phyloP scores from a whole-genome alignment of 2,797 vertebrate species.

The Scolopax rusticola region DNA sequence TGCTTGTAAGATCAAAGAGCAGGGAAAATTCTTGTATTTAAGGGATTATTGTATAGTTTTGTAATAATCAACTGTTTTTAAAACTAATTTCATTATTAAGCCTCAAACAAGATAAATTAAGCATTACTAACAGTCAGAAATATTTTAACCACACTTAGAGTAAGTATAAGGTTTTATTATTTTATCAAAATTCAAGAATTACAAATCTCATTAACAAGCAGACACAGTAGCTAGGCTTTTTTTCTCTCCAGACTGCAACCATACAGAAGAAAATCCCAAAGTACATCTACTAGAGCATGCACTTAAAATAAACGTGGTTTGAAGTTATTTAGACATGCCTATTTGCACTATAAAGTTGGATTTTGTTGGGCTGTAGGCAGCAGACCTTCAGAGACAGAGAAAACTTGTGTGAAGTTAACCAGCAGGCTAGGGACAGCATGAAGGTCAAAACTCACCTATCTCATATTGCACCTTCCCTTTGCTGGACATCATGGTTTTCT shows the following conservation, averaged over 20 bases:
- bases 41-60: not conserved
- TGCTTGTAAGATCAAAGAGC: not conserved
- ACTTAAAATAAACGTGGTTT: not conserved
- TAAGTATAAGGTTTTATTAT: not conserved
- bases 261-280: not conserved
- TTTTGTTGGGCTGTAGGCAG: not conserved
- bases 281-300: not conserved
- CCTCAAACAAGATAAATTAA: not conserved
- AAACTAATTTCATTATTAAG: not conserved
- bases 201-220: not conserved
- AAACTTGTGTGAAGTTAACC: not conserved
- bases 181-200: not conserved
- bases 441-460: not conserved
- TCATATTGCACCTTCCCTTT: not conserved
- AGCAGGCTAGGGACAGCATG: not conserved
- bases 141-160: not conserved
- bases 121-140: not conserved
- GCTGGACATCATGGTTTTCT: not conserved
- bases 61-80: not conserved
- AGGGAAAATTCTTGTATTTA: not conserved
- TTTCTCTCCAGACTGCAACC: rapidly evolving
- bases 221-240: not conserved
- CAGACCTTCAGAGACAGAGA: not conserved
- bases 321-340: not conserved
- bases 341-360: not conserved